Conservation (phyloP, 2,113 vertebrate species). For the Pseudopipra pipra region DNA sequence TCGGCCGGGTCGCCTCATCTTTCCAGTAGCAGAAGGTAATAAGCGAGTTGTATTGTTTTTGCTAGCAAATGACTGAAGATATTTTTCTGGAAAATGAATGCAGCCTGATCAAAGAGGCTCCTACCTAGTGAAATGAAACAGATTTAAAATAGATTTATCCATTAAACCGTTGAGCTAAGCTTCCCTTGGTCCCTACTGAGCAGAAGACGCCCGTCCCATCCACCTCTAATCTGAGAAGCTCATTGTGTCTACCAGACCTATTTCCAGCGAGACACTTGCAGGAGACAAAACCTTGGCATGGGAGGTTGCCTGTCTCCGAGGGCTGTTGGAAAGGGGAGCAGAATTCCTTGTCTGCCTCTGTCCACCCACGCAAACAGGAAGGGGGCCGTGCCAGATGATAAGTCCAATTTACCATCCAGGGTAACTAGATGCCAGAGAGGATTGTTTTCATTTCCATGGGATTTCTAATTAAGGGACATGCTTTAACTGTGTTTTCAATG, state of each 20-base stretch:
- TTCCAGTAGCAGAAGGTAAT: neutral
- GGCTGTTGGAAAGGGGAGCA: conserved; percentile 46
- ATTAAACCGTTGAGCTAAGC: neutral
- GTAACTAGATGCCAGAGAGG: conserved; percentile 45
- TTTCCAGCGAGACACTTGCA: neutral
- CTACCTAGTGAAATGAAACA: neutral
- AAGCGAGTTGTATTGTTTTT: neutral
- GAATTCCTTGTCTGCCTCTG: conserved; percentile 11
- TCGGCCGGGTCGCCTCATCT: accelerated
- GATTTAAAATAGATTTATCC: neutral
- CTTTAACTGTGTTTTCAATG: conserved; percentile 53
- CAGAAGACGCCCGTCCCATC: neutral
- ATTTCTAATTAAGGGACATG: conserved; percentile 41
- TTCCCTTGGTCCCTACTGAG: neutral
- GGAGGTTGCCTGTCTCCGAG: conserved; percentile 16
- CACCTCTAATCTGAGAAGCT: conserved; percentile 13
- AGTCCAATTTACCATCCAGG: conserved; percentile 27
- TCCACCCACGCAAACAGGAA: conserved; percentile 45
- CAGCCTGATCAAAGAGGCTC: neutral
- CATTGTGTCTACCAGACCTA: neutral
- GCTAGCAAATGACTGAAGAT: neutral
- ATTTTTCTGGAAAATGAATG: neutral
- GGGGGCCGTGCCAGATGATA: neutral
- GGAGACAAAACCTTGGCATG: conserved; percentile 26
- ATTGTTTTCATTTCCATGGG: conserved; percentile 42